Evolutionary conservation across 64 coral and sea anemone species (phyloP).

Genomic region (Acropora tenuis): DNA sequence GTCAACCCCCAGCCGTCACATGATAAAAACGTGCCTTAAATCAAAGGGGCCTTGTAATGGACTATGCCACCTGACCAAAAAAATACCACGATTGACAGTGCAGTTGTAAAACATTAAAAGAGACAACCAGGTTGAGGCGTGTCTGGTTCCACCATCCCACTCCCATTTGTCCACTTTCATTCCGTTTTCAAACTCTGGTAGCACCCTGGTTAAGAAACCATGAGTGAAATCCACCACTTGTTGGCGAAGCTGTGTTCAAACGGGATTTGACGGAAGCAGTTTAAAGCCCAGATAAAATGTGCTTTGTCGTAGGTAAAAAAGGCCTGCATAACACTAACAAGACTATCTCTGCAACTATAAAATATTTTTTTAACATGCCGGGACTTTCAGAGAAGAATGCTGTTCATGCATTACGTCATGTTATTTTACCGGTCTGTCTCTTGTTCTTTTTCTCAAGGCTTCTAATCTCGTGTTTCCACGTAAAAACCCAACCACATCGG

Average conservation of each 20-base stretch:
- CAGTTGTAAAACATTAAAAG: not conserved
- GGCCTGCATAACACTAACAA: no score
- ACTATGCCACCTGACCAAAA: not conserved
- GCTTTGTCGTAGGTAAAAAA: no score
- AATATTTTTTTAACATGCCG: no score
- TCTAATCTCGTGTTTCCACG: no score
- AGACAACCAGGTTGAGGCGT: not conserved
- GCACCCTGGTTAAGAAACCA: not conserved
- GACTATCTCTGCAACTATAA: no score
- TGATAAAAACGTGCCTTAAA: not conserved
- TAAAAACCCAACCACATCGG: no score
- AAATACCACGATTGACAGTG: not conserved
- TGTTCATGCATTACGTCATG: no score
- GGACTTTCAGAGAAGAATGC: no score
- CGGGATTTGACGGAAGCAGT: not conserved
- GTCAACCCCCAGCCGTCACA: not conserved
- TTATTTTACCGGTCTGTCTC: no score
- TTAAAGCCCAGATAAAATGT: no score
- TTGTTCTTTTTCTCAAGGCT: no score
- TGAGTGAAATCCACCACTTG: not conserved
- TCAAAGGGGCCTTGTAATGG: constrained; percentile 7
- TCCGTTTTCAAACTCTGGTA: not conserved
- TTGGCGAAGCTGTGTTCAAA: not conserved
- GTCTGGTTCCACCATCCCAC: not conserved
- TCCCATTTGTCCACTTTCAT: not conserved